Evolutionary conservation across 2,797 vertebrate genomes (phyloP).

Genomic region (Hemitrygon akajei): DNA sequence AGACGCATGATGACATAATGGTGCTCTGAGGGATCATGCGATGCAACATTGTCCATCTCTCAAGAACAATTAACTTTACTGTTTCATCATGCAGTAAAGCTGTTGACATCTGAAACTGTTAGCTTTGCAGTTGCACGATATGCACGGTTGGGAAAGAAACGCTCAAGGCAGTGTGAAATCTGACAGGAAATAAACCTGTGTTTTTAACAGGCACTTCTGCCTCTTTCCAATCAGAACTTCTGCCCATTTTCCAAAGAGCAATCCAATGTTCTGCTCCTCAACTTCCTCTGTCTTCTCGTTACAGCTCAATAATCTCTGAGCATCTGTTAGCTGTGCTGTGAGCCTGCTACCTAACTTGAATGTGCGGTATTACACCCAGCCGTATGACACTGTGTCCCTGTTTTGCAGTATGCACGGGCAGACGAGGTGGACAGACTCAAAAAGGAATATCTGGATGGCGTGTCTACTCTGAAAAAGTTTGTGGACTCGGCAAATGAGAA

Average conservation of each 20-base stretch:
- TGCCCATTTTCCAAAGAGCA: neutral
- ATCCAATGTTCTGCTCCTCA: neutral
- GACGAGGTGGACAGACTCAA: constrained; percentile 85
- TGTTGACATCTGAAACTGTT: no score
- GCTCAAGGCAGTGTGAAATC: no score
- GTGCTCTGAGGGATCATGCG: no score
- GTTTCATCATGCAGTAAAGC: no score
- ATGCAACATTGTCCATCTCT: no score
- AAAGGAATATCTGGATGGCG: constrained; percentile 79
- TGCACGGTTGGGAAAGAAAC: no score
- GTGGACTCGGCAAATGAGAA: constrained; percentile 75
- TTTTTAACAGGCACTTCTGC: neutral
- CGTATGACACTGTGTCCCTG: neutral
- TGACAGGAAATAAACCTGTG: no score
- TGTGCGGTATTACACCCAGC: neutral
- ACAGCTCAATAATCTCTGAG: neutral
- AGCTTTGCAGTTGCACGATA: no score
- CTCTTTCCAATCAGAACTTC: neutral
- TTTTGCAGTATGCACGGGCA: constrained; percentile 78
- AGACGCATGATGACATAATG: no score
- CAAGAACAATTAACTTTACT: no score
- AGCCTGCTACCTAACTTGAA: neutral
- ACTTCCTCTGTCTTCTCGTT: no score
- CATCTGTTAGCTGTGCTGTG: neutral
- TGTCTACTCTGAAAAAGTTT: constrained; percentile 74